Evolutionary conservation across 2,113 vertebrate genomes (phyloP).

Genomic region (Pterocles orientalis): DNA sequence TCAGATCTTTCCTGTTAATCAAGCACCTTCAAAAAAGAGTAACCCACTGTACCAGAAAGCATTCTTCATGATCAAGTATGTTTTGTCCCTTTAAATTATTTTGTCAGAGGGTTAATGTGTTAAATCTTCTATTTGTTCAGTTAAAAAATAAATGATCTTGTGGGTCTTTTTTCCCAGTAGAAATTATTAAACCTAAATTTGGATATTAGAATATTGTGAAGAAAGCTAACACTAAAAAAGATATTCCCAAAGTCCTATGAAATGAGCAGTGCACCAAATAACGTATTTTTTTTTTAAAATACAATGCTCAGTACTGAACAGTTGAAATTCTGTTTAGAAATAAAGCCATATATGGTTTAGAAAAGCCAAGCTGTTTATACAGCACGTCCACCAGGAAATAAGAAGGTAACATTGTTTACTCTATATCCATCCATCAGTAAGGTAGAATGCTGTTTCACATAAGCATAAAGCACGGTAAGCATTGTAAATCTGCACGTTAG

Average conservation of each 20-base stretch:
- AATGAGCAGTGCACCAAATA: neutral
- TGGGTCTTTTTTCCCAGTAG: neutral
- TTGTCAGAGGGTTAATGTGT: neutral
- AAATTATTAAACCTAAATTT: neutral
- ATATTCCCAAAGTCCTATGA: neutral
- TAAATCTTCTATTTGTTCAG: neutral
- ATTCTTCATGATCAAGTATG: neutral
- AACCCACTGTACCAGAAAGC: neutral
- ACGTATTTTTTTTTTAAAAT: neutral
- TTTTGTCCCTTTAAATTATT: neutral
- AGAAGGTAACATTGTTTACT: conserved; percentile 22
- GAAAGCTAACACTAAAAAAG: neutral
- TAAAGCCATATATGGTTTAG: neutral
- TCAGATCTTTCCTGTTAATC: neutral
- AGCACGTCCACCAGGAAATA: neutral
- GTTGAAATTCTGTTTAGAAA: neutral
- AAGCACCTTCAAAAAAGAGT: neutral
- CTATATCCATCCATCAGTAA: neutral
- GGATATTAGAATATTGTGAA: neutral
- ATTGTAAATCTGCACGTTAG: neutral
- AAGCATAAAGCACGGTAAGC: neutral
- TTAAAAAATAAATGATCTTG: neutral
- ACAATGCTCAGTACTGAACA: neutral
- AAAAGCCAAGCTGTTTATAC: neutral
- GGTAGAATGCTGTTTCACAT: neutral